Conservation (phyloP, 2,888 invertebrate species). For the Hyles lineata region DNA sequence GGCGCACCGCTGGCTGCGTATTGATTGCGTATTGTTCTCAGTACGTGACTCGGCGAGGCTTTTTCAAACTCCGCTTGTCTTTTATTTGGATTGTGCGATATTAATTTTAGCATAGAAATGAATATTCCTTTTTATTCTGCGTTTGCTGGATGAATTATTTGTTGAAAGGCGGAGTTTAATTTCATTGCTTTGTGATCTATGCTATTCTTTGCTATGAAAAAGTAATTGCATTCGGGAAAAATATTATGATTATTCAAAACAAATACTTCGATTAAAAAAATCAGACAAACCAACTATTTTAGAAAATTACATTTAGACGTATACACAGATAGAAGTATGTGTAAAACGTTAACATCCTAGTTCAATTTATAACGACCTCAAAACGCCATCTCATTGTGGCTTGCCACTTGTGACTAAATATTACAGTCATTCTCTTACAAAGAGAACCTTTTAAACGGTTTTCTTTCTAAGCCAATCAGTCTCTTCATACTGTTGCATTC, state of each 20-base stretch:
- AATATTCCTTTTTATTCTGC: conserved; percentile 10
- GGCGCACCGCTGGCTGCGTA: conserved; percentile 30
- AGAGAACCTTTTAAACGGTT: not conserved
- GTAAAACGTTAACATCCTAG: no score
- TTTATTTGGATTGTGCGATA: conserved; percentile 25
- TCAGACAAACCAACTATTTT: no score
- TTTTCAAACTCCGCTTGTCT: conserved; percentile 5
- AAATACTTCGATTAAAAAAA: no score
- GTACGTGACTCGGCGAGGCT: conserved; percentile 19
- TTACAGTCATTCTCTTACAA: not conserved
- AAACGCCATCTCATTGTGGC: no score
- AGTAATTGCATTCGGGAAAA: no score
- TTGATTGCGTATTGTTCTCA: conserved; percentile 25
- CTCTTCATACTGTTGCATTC: conserved; percentile 6
- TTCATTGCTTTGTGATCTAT: not conserved
- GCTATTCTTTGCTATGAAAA: not conserved
- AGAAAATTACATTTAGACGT: no score
- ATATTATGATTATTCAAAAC: no score
- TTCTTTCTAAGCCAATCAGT: not conserved
- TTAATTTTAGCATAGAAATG: conserved; percentile 20
- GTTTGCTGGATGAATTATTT: not conserved
- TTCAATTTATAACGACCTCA: no score
- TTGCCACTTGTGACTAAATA: no score
- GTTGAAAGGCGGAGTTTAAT: not conserved
- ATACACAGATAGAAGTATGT: no score